Conservation (phyloP, 2,888 invertebrate species). For the Allophyes oxyacanthae region DNA sequence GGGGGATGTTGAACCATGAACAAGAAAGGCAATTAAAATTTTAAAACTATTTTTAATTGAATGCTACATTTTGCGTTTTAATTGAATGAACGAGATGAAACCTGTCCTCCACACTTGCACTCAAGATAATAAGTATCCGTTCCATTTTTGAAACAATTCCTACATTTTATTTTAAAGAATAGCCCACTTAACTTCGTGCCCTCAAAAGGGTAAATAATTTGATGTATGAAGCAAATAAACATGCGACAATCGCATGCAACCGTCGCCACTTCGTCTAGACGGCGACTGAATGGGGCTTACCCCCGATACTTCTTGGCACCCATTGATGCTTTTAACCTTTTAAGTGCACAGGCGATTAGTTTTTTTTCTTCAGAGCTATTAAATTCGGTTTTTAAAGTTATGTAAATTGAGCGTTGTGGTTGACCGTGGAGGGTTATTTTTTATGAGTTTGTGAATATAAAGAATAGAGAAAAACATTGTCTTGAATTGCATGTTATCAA, state of each 20-base stretch:
- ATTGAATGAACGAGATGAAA: too few relatives aligned
- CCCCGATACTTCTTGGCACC: constrained; percentile 34
- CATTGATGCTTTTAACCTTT: constrained; percentile 31
- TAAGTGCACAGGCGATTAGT: constrained; percentile 29
- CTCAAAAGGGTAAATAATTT: constrained; percentile 15
- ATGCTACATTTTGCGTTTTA: too few relatives aligned
- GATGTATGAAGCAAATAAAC: constrained; percentile 5
- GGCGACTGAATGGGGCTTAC: constrained; percentile 8
- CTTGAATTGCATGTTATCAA: too few relatives aligned
- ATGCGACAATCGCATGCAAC: constrained; percentile 15
- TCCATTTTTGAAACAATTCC: not conserved
- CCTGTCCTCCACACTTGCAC: too few relatives aligned
- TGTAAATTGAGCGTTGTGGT: not conserved
- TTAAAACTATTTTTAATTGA: too few relatives aligned
- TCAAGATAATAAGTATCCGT: too few relatives aligned
- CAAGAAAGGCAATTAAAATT: too few relatives aligned
- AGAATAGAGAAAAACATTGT: not conserved
- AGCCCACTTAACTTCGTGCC: not conserved
- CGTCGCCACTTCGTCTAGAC: constrained; percentile 44
- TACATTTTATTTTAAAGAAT: not conserved
- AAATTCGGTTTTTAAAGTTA: constrained; percentile 9
- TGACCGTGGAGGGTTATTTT: constrained; percentile 10
- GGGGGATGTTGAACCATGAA: too few relatives aligned
- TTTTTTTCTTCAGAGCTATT: constrained; percentile 8
- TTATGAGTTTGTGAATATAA: not conserved